Evolutionary conservation across 2,797 vertebrate species (phyloP).

Genomic region (Chelmon rostratus): DNA sequence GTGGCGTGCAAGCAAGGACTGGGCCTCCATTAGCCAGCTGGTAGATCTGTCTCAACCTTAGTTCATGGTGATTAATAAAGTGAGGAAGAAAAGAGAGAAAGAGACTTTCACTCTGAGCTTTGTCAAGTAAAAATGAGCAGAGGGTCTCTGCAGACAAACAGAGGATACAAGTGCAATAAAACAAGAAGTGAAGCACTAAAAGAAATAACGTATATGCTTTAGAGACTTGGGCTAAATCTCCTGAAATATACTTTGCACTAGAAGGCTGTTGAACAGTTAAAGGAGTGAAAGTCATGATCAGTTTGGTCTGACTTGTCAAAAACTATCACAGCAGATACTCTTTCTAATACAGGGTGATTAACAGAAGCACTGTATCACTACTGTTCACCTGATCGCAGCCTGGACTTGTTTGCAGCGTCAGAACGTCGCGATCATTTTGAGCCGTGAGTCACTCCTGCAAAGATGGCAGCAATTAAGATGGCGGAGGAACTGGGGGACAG

Average conservation of each 20-base stretch:
- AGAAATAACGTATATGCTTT: conserved; percentile 17
- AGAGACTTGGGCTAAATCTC: conserved; percentile 18
- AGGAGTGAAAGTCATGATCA: background rate
- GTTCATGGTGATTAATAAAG: conserved; percentile 62
- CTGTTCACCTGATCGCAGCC: background rate
- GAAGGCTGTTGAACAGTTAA: conserved; percentile 11
- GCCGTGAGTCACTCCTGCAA: conserved; percentile 42
- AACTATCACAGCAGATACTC: background rate
- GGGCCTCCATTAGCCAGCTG: conserved; percentile 72
- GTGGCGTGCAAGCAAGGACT: conserved; percentile 58
- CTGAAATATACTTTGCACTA: background rate
- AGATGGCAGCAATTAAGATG: conserved; percentile 78
- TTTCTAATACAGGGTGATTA: background rate
- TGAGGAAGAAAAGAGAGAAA: conserved; percentile 33
- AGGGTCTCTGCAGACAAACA: conserved; percentile 3
- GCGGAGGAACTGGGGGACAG: conserved; percentile 55
- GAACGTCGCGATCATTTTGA: conserved; percentile 4
- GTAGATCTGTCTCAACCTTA: conserved; percentile 64
- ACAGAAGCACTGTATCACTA: background rate
- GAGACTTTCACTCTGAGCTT: conserved; percentile 26
- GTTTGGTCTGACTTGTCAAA: background rate
- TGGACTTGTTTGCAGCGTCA: background rate
- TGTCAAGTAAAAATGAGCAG: conserved; percentile 32
- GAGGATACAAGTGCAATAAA: conserved; percentile 14
- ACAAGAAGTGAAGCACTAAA: background rate